Conservation (phyloP, 2,888 invertebrate species). For the Loripinus fragilis region DNA sequence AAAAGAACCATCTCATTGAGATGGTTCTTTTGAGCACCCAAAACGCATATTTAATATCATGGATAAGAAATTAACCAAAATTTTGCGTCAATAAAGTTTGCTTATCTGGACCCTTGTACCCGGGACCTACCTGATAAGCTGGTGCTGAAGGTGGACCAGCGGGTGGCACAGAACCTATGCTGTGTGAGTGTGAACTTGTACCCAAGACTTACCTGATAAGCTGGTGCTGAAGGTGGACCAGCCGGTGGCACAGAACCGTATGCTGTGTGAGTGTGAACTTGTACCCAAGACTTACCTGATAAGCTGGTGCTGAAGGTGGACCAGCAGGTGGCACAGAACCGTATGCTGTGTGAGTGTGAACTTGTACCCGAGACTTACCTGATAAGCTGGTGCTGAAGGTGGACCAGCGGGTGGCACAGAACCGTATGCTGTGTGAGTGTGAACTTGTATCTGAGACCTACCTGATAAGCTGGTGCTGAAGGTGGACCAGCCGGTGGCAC, state of each 20-base stretch:
- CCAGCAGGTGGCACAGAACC: slow-evolving; percentile 22
- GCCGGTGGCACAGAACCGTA: slow-evolving; percentile 15
- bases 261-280: slow-evolving; percentile 30
- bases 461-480: slow-evolving; percentile 55
- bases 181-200: slow-evolving; percentile 40
- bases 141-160: slow-evolving; percentile 51
- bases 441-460: too few relatives aligned
- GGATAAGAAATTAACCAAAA: too few relatives aligned
- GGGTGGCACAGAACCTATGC: slow-evolving; percentile 9
- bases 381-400: slow-evolving; percentile 52
- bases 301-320: slow-evolving; percentile 51
- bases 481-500: slow-evolving; percentile 38
- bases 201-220: slow-evolving; percentile 41
- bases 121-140: slow-evolving; percentile 57
- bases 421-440: slow-evolving; percentile 16
- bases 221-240: slow-evolving; percentile 49
- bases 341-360: too few relatives aligned
- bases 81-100: too few relatives aligned
- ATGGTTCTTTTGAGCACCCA: too few relatives aligned
- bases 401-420: slow-evolving; percentile 34
- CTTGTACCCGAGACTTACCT: too few relatives aligned
- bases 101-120: neutral
- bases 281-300: too few relatives aligned
- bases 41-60: too few relatives aligned
- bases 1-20: too few relatives aligned